phyloP scores from a whole-genome alignment of 1,140 invertebrate species.

The Drosophila baimaii region DNA sequence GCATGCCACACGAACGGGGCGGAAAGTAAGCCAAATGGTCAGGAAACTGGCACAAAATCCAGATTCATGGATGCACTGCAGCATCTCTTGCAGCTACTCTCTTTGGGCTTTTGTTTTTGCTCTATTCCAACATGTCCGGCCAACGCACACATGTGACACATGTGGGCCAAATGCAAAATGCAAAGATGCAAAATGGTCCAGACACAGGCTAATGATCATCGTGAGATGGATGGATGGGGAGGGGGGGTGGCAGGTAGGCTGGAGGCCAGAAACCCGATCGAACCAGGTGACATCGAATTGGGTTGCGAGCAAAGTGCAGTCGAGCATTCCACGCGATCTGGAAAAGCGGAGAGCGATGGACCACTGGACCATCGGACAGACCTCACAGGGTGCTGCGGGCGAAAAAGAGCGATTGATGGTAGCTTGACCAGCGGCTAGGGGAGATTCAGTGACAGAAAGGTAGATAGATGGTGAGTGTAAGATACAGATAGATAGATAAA shows the following conservation, averaged over 20 bases:
- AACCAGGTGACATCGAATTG: slow-evolving; percentile 31
- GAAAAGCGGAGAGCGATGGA: slow-evolving; percentile 10
- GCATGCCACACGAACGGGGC: slow-evolving; percentile 61
- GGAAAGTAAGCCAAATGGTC: slow-evolving; percentile 74
- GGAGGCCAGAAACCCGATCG: slow-evolving; percentile 15
- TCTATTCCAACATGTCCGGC: not conserved
- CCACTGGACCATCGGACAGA: slow-evolving; percentile 6
- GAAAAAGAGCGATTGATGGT: slow-evolving; percentile 17
- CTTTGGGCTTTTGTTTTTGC: not conserved
- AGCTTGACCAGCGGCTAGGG: too few relatives aligned
- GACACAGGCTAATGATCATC: slow-evolving; percentile 19
- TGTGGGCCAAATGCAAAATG: slow-evolving; percentile 65
- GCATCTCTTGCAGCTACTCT: slow-evolving; percentile 7
- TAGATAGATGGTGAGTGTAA: too few relatives aligned
- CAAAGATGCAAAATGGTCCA: slow-evolving; percentile 49
- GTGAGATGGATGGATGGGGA: not conserved
- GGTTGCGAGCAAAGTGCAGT: slow-evolving; percentile 50
- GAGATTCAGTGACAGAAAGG: not conserved
- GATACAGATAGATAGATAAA: not conserved
- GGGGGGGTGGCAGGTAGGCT: not conserved
- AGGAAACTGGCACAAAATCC: slow-evolving; percentile 63
- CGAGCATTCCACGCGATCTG: slow-evolving; percentile 43
- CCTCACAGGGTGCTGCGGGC: slow-evolving; percentile 18
- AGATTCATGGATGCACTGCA: slow-evolving; percentile 36
- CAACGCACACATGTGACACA: slow-evolving; percentile 76